A percentile compares a stretch with the other conserved stretches of the same genome.
These are phyloP conservation scores for Dicyrtomina minuta DNA, from an alignment of 2,888 invertebrate species.

Conservation along the genomic window DNA sequence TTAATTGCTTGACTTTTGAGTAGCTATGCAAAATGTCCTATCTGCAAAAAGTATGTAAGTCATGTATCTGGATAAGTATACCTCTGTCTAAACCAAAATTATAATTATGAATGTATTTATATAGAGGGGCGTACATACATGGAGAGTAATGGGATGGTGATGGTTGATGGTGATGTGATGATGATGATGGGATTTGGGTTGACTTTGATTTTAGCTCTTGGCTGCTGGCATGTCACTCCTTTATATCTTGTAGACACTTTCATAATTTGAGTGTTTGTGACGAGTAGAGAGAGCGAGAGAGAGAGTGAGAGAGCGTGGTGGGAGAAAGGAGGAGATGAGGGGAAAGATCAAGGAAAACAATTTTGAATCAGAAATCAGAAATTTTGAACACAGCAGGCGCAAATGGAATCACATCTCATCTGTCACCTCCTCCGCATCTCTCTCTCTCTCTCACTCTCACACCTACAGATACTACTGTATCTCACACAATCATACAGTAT, in stretches of 20 bases:
- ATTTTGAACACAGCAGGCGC: slow-evolving; percentile 32
- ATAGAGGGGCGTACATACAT: not conserved
- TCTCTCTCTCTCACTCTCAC: slow-evolving; percentile 6
- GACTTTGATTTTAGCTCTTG: no score
- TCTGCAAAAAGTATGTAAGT: no score
- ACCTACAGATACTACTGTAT: not conserved
- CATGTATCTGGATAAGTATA: no score
- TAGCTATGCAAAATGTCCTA: no score
- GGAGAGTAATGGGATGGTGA: not conserved
- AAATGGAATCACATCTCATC: slow-evolving; percentile 32
- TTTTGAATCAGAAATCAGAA: slow-evolving; percentile 29
- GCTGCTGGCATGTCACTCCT: no score
- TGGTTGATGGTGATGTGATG: not conserved
- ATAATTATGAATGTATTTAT: not conserved
- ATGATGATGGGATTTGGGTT: no score
- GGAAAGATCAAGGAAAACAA: slow-evolving; percentile 24
- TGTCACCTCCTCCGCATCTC: slow-evolving; percentile 28
- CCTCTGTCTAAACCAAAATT: no score
- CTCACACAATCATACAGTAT: no score
- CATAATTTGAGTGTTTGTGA: slow-evolving; percentile 31
- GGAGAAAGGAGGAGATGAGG: not conserved
- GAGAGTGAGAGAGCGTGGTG: not conserved
- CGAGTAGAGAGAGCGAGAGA: slow-evolving; percentile 2
- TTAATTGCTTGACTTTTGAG: no score
- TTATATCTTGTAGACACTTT: slow-evolving; percentile 19